Evolutionary conservation across 2,888 invertebrate genomes (phyloP).

Genomic region (Thera obeliscata): DNA sequence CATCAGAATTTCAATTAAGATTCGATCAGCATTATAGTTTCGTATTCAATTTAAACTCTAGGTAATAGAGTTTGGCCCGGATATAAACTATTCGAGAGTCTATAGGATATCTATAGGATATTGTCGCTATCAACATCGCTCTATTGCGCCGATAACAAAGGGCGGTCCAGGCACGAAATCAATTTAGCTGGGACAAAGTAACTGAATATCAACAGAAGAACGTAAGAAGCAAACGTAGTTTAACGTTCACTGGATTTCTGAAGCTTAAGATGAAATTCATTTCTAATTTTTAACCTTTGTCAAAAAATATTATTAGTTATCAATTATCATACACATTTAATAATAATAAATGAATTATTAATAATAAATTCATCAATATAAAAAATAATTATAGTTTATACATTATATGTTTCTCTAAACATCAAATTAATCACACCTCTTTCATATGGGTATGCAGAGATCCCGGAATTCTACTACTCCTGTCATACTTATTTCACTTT

Average conservation of each 20-base stretch:
- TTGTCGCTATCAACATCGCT: slow-evolving; percentile 29
- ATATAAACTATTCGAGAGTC: slow-evolving; percentile 6
- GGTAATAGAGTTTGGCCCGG: slow-evolving; percentile 13
- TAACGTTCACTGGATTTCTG: background rate
- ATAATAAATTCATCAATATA: too few relatives aligned
- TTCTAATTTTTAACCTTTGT: too few relatives aligned
- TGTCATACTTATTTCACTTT: too few relatives aligned
- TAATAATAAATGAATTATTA: too few relatives aligned
- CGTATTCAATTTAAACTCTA: slow-evolving; percentile 23
- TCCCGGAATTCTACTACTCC: too few relatives aligned
- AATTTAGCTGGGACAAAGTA: slow-evolving; percentile 33
- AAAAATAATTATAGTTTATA: too few relatives aligned
- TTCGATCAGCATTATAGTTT: slow-evolving; percentile 15
- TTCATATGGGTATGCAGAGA: too few relatives aligned
- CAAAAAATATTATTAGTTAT: too few relatives aligned
- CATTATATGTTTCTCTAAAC: too few relatives aligned
- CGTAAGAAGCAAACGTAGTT: background rate
- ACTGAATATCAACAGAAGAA: slow-evolving; percentile 9
- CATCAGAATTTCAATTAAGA: slow-evolving; percentile 15
- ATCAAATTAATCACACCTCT: too few relatives aligned
- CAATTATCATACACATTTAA: too few relatives aligned
- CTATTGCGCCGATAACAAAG: slow-evolving; percentile 33
- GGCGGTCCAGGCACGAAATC: slow-evolving; percentile 29
- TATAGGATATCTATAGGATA: slow-evolving; percentile 27
- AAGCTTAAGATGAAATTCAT: too few relatives aligned